Conservation (phyloP, 37 sponge, comb jelly and placozoan species). For the Axinella damicornis region DNA sequence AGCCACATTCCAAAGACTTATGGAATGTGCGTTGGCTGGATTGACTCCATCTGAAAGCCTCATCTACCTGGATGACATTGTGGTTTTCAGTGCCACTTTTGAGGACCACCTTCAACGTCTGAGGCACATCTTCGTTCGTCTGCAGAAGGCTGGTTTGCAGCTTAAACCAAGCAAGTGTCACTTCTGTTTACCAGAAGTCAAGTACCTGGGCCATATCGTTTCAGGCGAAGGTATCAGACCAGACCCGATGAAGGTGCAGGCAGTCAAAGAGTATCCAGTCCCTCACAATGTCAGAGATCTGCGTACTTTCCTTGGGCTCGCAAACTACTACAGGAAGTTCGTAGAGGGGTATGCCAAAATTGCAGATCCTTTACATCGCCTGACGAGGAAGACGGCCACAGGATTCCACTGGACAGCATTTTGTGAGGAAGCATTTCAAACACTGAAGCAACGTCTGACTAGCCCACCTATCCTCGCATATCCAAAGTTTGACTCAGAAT, state of each 20-base stretch:
- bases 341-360: constrained; percentile 27
- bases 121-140: background rate
- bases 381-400: background rate
- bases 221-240: constrained; percentile 14
- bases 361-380: constrained; percentile 36
- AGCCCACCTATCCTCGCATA: constrained; percentile 52
- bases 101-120: constrained; percentile 11
- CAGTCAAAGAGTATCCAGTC: constrained; percentile 17
- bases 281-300: constrained; percentile 25
- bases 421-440: constrained; percentile 34
- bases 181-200: constrained; percentile 14
- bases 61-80: constrained; percentile 60
- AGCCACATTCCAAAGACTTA: constrained; percentile 56
- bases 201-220: constrained; percentile 39
- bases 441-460: constrained; percentile 5
- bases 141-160: constrained; percentile 17
- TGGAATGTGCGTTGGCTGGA: no score
- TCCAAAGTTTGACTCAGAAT: constrained; percentile 17
- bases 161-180: constrained; percentile 28
- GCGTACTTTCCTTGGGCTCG: constrained; percentile 29
- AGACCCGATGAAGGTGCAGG: constrained; percentile 26
- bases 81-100: constrained; percentile 34
- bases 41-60: constrained; percentile 28
- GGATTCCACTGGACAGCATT: constrained; percentile 18
- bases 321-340: constrained; percentile 40